These are phyloP conservation scores for Eidolon helvum DNA, from an alignment of 2,113 vertebrate genomes.

Conservation along the genomic window DNA sequence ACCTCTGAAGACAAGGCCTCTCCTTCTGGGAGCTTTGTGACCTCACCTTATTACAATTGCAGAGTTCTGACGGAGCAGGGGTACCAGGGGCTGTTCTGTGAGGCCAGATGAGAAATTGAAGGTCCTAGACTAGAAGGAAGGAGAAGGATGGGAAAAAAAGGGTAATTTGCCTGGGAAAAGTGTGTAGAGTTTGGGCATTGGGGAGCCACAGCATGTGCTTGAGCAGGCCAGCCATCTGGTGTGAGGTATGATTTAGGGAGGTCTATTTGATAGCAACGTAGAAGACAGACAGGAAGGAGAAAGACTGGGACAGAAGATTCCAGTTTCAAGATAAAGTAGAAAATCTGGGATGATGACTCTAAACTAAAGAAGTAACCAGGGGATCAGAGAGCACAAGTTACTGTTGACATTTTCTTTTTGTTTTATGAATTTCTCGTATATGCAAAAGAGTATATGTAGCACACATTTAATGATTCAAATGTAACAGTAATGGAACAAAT, in stretches of 20 bases:
- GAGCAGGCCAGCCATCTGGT: neutral
- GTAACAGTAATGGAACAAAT: neutral
- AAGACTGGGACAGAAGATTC: neutral
- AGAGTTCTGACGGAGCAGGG: neutral
- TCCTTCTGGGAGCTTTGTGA: constrained; percentile 41
- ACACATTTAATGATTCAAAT: neutral
- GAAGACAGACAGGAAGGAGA: neutral
- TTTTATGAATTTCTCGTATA: neutral
- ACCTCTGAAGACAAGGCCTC: neutral
- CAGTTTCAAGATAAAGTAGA: neutral
- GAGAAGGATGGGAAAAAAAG: neutral
- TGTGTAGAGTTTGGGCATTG: neutral
- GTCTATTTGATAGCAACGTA: neutral
- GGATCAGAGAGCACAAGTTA: neutral
- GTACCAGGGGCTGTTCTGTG: neutral
- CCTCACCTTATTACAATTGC: constrained; percentile 4
- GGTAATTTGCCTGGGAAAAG: neutral
- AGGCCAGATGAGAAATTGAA: neutral
- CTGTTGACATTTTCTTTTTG: neutral
- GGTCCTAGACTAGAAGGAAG: neutral
- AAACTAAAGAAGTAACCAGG: neutral
- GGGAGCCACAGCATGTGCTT: neutral
- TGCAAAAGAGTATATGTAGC: neutral
- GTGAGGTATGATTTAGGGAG: neutral
- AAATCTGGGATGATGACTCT: neutral